Percentiles rank a stretch among this genome's conserved stretches.
Conservation (phyloP, 2,113 vertebrate species). For the Cephalopterus ornatus region DNA sequence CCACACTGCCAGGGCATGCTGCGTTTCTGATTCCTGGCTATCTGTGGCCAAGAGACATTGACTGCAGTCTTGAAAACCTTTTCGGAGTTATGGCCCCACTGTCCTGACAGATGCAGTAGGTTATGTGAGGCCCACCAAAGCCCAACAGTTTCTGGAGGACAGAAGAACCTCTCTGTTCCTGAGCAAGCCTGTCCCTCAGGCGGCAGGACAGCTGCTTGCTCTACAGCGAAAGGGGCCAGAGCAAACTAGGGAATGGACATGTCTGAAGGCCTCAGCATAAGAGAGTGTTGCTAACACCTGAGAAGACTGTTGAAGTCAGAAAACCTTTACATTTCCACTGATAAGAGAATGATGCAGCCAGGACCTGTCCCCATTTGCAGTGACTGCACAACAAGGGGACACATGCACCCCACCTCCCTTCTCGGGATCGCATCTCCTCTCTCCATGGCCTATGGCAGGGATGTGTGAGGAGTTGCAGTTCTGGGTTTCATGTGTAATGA, state of each 20-base stretch:
- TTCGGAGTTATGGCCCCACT: background rate
- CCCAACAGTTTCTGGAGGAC: background rate
- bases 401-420: background rate
- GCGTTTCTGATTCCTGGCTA: background rate
- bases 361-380: background rate
- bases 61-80: background rate
- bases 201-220: rapidly evolving
- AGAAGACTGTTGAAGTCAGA: background rate
- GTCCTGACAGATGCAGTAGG: background rate
- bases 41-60: background rate
- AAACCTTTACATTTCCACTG: background rate
- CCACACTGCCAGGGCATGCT: rapidly evolving
- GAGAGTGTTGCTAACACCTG: background rate
- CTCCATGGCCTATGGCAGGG: background rate
- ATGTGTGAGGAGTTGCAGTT: background rate
- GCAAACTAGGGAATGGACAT: background rate
- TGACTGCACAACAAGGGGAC: background rate
- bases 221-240: background rate
- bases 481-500: rapidly evolving
- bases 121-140: background rate
- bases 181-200: rapidly evolving
- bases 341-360: rapidly evolving
- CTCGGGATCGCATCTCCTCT: background rate
- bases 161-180: background rate
- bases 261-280: background rate